Base-by-base conservation (phyloP, 2,797 vertebrate species). In the Sebastes iracundus region DNA sequence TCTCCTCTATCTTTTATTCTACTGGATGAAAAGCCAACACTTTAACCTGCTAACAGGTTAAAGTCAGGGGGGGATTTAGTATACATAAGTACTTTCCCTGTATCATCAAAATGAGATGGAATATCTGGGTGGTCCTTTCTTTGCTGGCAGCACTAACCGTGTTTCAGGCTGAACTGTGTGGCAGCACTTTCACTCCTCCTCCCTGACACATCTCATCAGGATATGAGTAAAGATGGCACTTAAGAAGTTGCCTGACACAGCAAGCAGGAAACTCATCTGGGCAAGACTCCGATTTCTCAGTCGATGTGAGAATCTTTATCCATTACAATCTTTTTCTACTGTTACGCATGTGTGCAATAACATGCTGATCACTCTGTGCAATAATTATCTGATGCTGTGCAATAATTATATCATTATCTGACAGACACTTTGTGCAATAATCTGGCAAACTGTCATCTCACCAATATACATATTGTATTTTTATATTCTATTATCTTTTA, bases 161-260 rank as follows among this genome's bases (percentile, higher is more conserved):
- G 72, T 78, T 71, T 72, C 42, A 62, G 20, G 27, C 70, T 59
- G 33, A 90, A 79, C 66, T 52, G 25, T 13, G 63, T 87, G 70
- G 77, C 64, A 78, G 62, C 55, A 7, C 30, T 80, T 80, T 77
- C 9, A 14, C 83, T 67, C 42, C 42, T 46, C 81, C 78, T 30
- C 76, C 73, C 86, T 72, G 32, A 27, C 35, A 25, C 9, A 49
- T 38, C 64, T 87, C 76, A 61, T 80, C 28, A 85, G 67, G 71
- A 75, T 53, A 49, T 74, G 88, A 89, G 77, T 59, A 77, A 62
- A 78, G 7, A 68, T 73, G 69, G 16, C 27, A 35, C 38, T 46
- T n/a, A 32, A 38, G 33, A 60, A 5, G n/a, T 52, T 61, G 35
- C 49, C 62, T 85, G 55, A 46, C 78, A 70, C 3, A 0, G 22